Percentiles rank a stretch among this genome's conserved stretches.
phyloP scores from a whole-genome alignment of 2,888 invertebrate species.

The Platycheirus albimanus region DNA sequence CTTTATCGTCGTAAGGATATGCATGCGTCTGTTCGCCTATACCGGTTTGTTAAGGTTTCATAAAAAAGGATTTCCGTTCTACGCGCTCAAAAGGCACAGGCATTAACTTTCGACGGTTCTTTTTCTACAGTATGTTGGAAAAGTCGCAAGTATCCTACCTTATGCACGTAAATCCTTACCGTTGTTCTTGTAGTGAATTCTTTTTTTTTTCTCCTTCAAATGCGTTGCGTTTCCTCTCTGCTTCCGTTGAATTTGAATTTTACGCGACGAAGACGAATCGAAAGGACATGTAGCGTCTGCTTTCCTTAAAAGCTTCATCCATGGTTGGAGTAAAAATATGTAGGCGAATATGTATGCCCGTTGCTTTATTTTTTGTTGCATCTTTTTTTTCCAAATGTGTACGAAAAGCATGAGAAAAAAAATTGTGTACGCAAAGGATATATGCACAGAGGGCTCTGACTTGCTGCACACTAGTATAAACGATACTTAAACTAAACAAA shows the following conservation, averaged over 20 bases:
- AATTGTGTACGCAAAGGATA: not conserved
- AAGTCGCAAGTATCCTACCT: not conserved
- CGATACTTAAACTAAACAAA: conserved; percentile 10
- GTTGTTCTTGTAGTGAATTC: conserved; percentile 16
- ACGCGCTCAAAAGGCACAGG: conserved; percentile 14
- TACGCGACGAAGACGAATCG: conserved; percentile 45
- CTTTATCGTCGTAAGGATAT: conserved; percentile 1
- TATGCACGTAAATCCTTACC: conserved; percentile 31
- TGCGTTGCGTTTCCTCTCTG: conserved; percentile 52
- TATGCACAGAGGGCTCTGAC: conserved; percentile 30
- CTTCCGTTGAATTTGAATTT: conserved; percentile 61
- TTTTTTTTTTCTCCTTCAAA: conserved; percentile 44
- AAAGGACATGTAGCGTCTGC: conserved; percentile 58
- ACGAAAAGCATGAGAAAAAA: not conserved
- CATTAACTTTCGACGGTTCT: conserved; percentile 17
- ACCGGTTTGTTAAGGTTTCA: conserved; percentile 28
- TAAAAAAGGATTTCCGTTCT: conserved; percentile 54
- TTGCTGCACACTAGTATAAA: conserved; percentile 36
- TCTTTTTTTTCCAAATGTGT: conserved; percentile 36
- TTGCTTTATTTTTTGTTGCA: conserved; percentile 40
- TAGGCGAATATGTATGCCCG: no score
- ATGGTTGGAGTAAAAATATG: not conserved
- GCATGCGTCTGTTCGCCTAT: conserved; percentile 4
- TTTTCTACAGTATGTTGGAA: not conserved
- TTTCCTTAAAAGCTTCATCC: conserved; percentile 13